Percentiles rank a stretch among this genome's conserved stretches.
Evolutionary conservation across 2,113 vertebrate genomes (phyloP).

Genomic region (Xenopus borealis): DNA sequence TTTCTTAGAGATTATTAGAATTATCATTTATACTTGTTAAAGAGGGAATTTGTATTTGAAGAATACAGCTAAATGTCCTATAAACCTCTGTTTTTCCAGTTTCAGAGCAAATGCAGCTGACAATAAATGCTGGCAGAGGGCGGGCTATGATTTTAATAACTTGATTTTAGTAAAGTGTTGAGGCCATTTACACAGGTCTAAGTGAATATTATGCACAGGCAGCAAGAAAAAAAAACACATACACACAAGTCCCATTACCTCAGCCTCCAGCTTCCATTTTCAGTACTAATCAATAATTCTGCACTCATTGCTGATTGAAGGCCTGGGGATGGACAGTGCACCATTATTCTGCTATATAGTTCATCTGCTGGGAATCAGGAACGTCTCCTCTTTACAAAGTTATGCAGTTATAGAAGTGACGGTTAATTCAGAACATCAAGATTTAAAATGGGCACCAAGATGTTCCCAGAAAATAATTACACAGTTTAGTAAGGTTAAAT

Average conservation of each 20-base stretch:
- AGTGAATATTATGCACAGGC: slow-evolving; percentile 15
- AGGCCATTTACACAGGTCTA: slow-evolving; percentile 10
- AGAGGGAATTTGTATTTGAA: too few relatives aligned
- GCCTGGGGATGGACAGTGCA: slow-evolving; percentile 5
- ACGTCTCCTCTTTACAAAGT: neutral
- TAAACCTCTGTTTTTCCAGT: too few relatives aligned
- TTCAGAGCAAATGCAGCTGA: neutral
- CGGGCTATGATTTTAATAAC: neutral
- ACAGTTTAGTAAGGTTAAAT: too few relatives aligned
- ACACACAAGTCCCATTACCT: slow-evolving; percentile 16
- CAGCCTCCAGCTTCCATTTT: neutral
- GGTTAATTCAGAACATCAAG: too few relatives aligned
- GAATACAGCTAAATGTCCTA: too few relatives aligned
- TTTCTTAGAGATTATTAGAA: too few relatives aligned
- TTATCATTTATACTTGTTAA: too few relatives aligned
- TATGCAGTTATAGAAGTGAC: neutral
- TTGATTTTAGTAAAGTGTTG: neutral
- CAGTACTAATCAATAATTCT: slow-evolving; percentile 27
- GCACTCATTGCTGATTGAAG: slow-evolving; percentile 10
- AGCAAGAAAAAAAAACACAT: neutral
- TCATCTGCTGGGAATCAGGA: slow-evolving; percentile 1
- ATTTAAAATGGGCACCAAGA: too few relatives aligned
- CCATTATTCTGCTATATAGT: neutral
- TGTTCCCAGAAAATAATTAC: too few relatives aligned
- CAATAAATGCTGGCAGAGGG: neutral